Base-by-base conservation (phyloP, 2,888 invertebrate genomes). In the Lissonota sp. region DNA sequence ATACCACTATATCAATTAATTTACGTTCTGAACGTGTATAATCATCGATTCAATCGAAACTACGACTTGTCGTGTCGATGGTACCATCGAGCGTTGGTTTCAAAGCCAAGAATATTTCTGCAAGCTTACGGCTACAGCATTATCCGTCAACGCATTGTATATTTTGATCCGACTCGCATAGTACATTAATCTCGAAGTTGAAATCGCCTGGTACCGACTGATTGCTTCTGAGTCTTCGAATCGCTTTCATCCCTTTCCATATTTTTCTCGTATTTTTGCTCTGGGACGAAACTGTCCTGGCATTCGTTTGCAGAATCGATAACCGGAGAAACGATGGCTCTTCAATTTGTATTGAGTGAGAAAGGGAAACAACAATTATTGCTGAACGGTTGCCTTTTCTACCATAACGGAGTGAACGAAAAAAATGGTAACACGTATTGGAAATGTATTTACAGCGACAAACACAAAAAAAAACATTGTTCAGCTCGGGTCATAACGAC, bases 391-490 rank as follows among this genome's bases (percentile, higher is more conserved):
- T 70, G 58, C 49, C 58, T 58, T 26, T 70, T 70, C 53, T 37
- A 70, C 39, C 16, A 70, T 1, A 49, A 70, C 58, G 37, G 46
- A 6, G 58, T 58, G 6, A 70, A 70, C 49, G 37, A 58, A 46
- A 16, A 10, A 49, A 70, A 70, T 70, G 70, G 70, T 39, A 58
- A 70, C 39, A 70, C 70, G 46, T 70, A 70, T 37, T 70, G 70
- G 58, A 70, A 58, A 26, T 69, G 69, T 37, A 44, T 53, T 40
- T 53, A 66, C 66, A 37, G 39, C 46, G 49, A 64, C 10, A 49
- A 49, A 64, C n/a, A 49, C 46, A 64, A 64, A 46, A 49, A n/a
- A 37, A 49, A 49, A 37, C 14, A 51, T 64, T 64, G 64, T n/a
- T 64, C 39, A 12, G 64, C 64, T 49, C 64, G 64, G 12, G 37